Percentiles rank a stretch among this genome's conserved stretches.
Evolutionary conservation across 1,140 invertebrate genomes (phyloP).

Genomic region (Copidosoma floridanum): DNA sequence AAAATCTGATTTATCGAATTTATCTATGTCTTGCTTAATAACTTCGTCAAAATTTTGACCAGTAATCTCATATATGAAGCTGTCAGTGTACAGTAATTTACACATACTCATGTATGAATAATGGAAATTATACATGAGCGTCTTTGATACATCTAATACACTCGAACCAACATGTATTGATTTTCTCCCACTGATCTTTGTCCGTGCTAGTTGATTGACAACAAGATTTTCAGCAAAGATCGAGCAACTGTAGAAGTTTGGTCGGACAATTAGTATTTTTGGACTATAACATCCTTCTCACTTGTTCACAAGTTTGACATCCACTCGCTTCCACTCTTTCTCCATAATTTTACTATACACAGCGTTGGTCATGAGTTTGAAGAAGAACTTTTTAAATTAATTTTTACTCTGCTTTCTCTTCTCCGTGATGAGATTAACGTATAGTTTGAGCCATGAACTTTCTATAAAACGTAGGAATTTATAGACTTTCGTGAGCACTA

Average conservation of each 20-base stretch:
- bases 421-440: slow-evolving; percentile 50
- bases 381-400: slow-evolving; percentile 54
- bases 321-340: slow-evolving; percentile 43
- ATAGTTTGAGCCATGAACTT: slow-evolving; percentile 44
- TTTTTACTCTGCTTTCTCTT: slow-evolving; percentile 38
- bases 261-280: neutral
- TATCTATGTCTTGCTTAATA: no score
- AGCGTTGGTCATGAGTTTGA: slow-evolving; percentile 49
- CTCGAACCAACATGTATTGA: neutral
- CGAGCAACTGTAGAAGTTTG: neutral
- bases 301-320: slow-evolving; percentile 41
- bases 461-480: slow-evolving; percentile 48
- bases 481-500: slow-evolving; percentile 46
- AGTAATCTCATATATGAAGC: no score
- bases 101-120: no score
- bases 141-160: no score
- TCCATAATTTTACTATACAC: slow-evolving; percentile 55
- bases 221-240: neutral
- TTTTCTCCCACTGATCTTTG: neutral
- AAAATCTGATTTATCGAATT: no score
- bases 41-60: no score
- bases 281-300: slow-evolving; percentile 31
- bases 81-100: no score
- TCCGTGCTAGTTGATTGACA: neutral
- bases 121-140: no score